phyloP scores from a whole-genome alignment of 2,113 vertebrate species.

The Petrocephalus zakoni region DNA sequence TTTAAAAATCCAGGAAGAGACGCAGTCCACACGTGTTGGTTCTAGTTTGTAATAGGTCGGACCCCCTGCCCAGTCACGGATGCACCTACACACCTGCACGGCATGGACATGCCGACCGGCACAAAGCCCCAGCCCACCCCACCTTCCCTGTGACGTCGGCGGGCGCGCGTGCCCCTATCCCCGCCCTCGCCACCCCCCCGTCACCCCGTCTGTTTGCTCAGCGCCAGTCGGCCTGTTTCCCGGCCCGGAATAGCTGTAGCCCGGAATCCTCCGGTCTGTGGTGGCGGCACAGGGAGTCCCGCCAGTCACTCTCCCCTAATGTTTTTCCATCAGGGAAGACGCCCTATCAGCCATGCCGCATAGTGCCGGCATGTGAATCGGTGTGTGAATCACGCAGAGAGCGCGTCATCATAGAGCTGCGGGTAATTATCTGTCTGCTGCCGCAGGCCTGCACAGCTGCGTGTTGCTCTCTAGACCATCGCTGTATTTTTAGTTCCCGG shows the following conservation, averaged over 20 bases:
- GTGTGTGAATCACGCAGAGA: not conserved
- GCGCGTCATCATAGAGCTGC: not conserved
- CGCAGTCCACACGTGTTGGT: not conserved
- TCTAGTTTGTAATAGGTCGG: not conserved
- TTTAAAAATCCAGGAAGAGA: not conserved
- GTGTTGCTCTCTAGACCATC: not conserved
- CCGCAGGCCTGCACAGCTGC: not conserved
- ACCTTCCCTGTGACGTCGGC: conserved; percentile 30
- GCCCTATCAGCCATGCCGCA: not conserved
- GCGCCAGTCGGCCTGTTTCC: conserved; percentile 40
- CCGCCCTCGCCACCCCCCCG: conserved; percentile 23
- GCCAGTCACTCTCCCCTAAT: conserved; percentile 57
- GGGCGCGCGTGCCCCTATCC: not conserved
- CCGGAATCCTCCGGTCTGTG: not conserved
- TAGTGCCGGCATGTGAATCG: not conserved
- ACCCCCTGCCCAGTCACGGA: not conserved
- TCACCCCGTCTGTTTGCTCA: conserved; percentile 21
- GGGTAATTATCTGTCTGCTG: not conserved
- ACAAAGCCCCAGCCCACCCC: conserved; percentile 21
- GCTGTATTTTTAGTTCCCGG: not conserved
- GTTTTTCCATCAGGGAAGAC: conserved; percentile 33
- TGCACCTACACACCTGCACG: not conserved
- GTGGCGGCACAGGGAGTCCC: conserved; percentile 28
- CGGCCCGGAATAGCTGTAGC: conserved; percentile 43
- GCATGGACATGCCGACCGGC: no score